Conservation (phyloP, 1,140 invertebrate genomes). For the Aphelenchoides besseyi region DNA sequence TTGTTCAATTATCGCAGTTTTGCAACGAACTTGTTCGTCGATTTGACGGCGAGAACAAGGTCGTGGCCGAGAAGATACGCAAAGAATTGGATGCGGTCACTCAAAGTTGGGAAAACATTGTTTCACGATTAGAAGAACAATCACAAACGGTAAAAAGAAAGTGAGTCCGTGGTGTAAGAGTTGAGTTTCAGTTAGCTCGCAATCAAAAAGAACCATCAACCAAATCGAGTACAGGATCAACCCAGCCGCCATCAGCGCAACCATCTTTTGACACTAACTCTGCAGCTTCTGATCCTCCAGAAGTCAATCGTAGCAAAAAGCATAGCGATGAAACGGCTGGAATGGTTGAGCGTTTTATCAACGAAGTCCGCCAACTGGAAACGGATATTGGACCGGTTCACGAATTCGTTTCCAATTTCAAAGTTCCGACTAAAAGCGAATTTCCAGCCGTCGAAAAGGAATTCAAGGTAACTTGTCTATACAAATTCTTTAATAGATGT, state of each 20-base stretch:
- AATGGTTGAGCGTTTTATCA: constrained; percentile 18
- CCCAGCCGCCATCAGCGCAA: neutral
- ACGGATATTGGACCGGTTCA: constrained; percentile 23
- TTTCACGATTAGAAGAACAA: constrained; percentile 55
- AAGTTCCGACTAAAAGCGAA: constrained; percentile 10
- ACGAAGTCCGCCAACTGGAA: constrained; percentile 13
- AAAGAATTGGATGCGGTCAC: constrained; percentile 47
- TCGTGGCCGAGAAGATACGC: constrained; percentile 39
- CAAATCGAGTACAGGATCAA: neutral
- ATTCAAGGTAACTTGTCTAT: constrained; percentile 10
- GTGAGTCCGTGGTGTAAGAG: too few species aligned
- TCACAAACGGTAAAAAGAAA: constrained; percentile 49
- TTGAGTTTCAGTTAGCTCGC: constrained; percentile 1
- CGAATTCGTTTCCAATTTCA: constrained; percentile 27
- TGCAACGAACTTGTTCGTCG: constrained; percentile 46
- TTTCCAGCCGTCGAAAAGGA: neutral
- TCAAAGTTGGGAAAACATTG: constrained; percentile 56
- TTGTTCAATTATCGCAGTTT: constrained; percentile 55
- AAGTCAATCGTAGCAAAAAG: neutral
- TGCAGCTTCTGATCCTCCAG: neutral
- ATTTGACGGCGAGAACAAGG: constrained; percentile 29
- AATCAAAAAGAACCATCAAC: neutral
- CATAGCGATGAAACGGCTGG: constrained; percentile 1
- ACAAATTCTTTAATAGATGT: neutral
- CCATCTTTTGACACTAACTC: neutral